phyloP scores from a whole-genome alignment of 2,113 vertebrate species.

The Phylloscopus trochilus region DNA sequence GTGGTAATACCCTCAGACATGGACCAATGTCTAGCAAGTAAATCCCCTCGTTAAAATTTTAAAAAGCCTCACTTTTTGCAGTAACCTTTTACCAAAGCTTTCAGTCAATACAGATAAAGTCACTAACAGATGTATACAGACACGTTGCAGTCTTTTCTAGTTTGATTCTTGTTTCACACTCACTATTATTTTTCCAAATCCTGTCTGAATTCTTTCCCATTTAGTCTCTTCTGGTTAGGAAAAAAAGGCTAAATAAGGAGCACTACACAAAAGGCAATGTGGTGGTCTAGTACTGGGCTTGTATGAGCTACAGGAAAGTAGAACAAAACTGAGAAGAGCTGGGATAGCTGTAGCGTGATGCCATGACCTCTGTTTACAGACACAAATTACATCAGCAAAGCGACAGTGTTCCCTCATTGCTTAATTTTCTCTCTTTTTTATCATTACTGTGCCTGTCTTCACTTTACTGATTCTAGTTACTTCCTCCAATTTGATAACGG shows the following conservation, averaged over 20 bases:
- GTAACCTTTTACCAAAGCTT: neutral
- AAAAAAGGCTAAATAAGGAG: neutral
- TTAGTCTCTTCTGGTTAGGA: neutral
- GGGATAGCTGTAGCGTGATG: accelerated
- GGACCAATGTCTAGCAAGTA: neutral
- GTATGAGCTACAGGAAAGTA: neutral
- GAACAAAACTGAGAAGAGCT: neutral
- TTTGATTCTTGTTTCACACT: neutral
- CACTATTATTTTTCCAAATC: neutral
- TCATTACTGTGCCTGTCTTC: neutral
- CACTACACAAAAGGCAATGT: neutral
- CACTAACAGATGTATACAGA: accelerated
- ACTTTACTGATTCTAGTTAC: neutral
- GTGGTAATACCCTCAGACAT: neutral
- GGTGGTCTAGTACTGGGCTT: neutral
- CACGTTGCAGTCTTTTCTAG: neutral
- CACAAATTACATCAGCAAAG: neutral
- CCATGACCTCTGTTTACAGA: neutral
- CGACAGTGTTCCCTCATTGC: neutral
- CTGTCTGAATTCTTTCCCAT: neutral
- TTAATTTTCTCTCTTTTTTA: neutral
- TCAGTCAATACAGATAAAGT: neutral
- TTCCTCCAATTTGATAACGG: neutral
- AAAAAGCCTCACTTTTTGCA: neutral
- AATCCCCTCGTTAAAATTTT: neutral